phyloP scores from a whole-genome alignment of 2,797 vertebrate species.

The Toxotes lorentzi region DNA sequence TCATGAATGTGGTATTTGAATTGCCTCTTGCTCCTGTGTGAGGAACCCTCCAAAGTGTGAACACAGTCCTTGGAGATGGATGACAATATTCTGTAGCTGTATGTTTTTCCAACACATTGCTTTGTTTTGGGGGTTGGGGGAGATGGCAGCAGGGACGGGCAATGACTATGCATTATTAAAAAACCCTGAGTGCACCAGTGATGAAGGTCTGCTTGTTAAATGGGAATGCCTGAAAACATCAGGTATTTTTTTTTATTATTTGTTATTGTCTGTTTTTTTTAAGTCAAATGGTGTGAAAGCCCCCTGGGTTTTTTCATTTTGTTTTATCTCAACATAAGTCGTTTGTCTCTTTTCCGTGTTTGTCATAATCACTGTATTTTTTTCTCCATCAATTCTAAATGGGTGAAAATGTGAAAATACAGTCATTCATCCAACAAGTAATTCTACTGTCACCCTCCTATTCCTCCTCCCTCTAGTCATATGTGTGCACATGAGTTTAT shows the following conservation, averaged over 20 bases:
- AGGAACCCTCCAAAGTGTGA: neutral
- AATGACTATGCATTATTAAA: constrained; percentile 79
- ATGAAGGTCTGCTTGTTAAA: constrained; percentile 68
- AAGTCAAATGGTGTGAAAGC: constrained; percentile 24
- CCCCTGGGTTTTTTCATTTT: constrained; percentile 4
- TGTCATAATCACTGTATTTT: neutral
- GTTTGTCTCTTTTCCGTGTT: constrained; percentile 7
- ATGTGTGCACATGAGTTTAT: neutral
- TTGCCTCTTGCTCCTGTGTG: neutral
- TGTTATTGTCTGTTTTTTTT: constrained; percentile 25
- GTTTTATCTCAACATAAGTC: constrained; percentile 15
- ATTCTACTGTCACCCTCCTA: neutral
- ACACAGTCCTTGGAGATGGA: constrained; percentile 21
- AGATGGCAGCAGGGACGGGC: constrained; percentile 45
- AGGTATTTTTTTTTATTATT: constrained; percentile 27
- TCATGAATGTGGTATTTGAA: neutral
- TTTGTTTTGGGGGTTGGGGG: constrained; percentile 63
- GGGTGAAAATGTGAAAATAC: constrained; percentile 5
- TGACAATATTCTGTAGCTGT: constrained; percentile 11
- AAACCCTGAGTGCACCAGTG: constrained; percentile 62
- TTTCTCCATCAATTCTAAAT: neutral
- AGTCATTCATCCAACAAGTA: constrained; percentile 17
- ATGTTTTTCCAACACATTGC: constrained; percentile 35
- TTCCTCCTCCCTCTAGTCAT: neutral
- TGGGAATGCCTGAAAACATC: constrained; percentile 53